Conservation (phyloP, 2,888 invertebrate species). For the Chymomyza procnemis region DNA sequence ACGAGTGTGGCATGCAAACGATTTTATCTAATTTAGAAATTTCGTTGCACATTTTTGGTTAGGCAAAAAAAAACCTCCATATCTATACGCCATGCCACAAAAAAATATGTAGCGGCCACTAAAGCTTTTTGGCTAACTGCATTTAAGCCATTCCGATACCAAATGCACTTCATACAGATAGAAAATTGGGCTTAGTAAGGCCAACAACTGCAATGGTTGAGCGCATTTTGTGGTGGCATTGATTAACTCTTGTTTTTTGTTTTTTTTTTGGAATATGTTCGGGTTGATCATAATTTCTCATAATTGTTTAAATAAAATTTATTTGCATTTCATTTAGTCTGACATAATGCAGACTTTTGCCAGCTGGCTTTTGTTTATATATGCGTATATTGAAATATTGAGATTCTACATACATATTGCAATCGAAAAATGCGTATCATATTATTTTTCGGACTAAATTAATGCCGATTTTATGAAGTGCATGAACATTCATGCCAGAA, state of each 20-base stretch:
- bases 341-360: neutral
- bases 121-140: conserved; percentile 35
- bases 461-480: conserved; percentile 3
- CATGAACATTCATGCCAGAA: conserved; percentile 7
- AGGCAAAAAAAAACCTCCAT: conserved; percentile 24
- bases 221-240: conserved; percentile 47
- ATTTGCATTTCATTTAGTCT: conserved; percentile 43
- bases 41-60: conserved; percentile 37
- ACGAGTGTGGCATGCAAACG: conserved; percentile 17
- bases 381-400: neutral
- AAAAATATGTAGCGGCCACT: conserved; percentile 24
- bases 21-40: conserved; percentile 51
- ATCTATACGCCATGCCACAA: neutral
- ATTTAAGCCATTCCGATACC: conserved; percentile 25
- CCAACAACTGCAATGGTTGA: conserved; percentile 18
- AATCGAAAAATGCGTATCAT: neutral
- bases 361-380: conserved; percentile 1
- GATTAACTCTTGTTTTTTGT: conserved; percentile 65
- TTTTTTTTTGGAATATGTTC: no score
- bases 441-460: conserved; percentile 1
- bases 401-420: no score
- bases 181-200: conserved; percentile 5
- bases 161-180: neutral
- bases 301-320: conserved; percentile 39
- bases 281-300: conserved; percentile 36